phyloP scores from a whole-genome alignment of 2,113 vertebrate species.

The Pelobates fuscus region DNA sequence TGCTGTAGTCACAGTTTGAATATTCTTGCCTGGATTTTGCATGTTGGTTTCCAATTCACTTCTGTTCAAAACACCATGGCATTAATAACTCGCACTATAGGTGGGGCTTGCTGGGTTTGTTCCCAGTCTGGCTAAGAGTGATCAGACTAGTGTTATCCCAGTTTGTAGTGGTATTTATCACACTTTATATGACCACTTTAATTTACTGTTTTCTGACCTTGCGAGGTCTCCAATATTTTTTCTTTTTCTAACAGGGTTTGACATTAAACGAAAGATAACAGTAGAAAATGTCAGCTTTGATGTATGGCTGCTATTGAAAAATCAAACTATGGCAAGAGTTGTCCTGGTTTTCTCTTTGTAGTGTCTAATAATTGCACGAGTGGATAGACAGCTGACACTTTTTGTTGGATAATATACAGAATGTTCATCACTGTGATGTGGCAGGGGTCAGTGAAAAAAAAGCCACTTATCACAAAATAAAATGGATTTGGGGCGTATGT shows the following conservation, averaged over 20 bases:
- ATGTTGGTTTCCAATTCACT: no score
- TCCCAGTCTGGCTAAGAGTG: no score
- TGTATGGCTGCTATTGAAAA: background rate
- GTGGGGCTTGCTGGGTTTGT: no score
- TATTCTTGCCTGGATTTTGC: no score
- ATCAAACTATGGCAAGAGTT: background rate
- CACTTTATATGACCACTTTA: background rate
- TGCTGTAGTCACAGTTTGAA: no score
- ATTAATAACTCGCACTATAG: no score
- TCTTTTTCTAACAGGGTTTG: background rate
- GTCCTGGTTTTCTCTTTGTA: background rate
- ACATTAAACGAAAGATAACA: slow-evolving; percentile 5
- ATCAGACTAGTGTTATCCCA: no score
- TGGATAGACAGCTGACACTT: background rate
- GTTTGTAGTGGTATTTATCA: no score
- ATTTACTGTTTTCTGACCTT: background rate
- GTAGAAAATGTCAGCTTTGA: slow-evolving; percentile 8
- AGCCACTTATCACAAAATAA: no score
- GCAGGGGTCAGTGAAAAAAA: no score
- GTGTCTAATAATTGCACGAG: background rate
- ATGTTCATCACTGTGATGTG: background rate
- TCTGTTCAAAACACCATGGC: no score
- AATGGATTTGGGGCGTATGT: no score
- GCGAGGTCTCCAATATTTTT: background rate
- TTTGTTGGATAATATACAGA: background rate